Percentiles rank a stretch among this genome's conserved stretches.
These are phyloP conservation scores for Drosophila melanosoma DNA, from an alignment of 2,888 invertebrate genomes.

Conservation along the genomic window DNA sequence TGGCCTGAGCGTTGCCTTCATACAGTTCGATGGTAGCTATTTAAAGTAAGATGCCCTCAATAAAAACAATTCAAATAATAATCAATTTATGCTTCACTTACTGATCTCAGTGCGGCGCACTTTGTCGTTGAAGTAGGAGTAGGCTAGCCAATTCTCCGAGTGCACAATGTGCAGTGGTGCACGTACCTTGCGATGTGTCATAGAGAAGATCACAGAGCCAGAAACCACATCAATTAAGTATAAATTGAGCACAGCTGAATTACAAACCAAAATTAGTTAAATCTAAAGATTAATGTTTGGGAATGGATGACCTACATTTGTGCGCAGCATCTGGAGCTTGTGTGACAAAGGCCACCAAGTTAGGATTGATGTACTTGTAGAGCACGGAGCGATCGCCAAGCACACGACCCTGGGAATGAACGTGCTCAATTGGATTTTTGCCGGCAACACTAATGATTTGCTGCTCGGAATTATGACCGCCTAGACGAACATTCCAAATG, in stretches of 20 bases:
- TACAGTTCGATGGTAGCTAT: slow-evolving; percentile 96
- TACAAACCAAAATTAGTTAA: background rate
- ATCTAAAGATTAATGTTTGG: too few species aligned
- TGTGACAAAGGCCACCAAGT: slow-evolving; percentile 94
- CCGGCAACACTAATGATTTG: slow-evolving; percentile 88
- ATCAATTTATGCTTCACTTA: slow-evolving; percentile 68
- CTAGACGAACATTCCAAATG: slow-evolving; percentile 91
- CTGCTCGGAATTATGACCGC: slow-evolving; percentile 87
- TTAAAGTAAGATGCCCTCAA: background rate
- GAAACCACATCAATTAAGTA: slow-evolving; percentile 95
- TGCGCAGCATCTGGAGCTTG: slow-evolving; percentile 90
- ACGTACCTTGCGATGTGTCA: slow-evolving; percentile 93
- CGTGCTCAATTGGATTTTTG: slow-evolving; percentile 90
- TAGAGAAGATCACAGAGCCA: slow-evolving; percentile 93
- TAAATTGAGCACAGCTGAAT: slow-evolving; percentile 91
- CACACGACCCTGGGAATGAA: slow-evolving; percentile 98
- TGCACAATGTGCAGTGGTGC: slow-evolving; percentile 95
- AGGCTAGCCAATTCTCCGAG: slow-evolving; percentile 98
- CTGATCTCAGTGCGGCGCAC: slow-evolving; percentile 95
- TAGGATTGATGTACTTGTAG: slow-evolving; percentile 99
- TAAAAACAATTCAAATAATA: background rate
- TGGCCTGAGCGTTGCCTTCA: slow-evolving; percentile 94
- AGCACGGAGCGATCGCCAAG: slow-evolving; percentile 97
- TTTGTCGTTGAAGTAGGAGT: slow-evolving; percentile 97
- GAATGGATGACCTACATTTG: slow-evolving; percentile 87